These are phyloP conservation scores for Galeopterus variegatus DNA, from an alignment of 2,113 vertebrate species.

Conservation along the genomic window DNA sequence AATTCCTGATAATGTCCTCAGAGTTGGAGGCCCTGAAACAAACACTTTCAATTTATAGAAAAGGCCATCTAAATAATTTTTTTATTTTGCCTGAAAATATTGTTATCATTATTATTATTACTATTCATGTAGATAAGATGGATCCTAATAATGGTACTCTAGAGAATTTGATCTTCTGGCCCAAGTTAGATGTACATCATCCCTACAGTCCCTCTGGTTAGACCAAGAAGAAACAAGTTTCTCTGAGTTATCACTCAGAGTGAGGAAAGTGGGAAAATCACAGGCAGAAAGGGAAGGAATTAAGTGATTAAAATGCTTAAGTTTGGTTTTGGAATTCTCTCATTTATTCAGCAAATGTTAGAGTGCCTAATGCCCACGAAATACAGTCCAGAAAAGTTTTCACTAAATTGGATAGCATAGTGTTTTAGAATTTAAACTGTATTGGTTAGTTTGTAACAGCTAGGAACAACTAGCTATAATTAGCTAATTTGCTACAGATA, in stretches of 20 bases:
- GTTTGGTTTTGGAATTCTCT: background rate
- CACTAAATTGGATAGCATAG: background rate
- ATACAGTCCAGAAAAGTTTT: background rate
- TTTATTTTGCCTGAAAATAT: slow-evolving; percentile 33
- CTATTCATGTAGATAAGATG: background rate
- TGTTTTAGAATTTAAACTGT: slow-evolving; percentile 29
- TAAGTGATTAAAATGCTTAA: background rate
- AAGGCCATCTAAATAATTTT: background rate
- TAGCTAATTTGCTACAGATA: background rate
- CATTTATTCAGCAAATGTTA: background rate
- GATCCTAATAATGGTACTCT: background rate
- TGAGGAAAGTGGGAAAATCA: background rate
- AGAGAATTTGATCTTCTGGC: slow-evolving; percentile 24
- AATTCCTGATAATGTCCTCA: background rate
- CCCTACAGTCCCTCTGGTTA: background rate
- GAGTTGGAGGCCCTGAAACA: background rate
- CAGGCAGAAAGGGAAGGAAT: background rate
- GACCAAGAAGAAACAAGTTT: background rate
- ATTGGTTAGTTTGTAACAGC: background rate
- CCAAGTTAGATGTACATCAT: background rate
- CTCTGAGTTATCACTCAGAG: background rate
- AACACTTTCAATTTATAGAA: background rate
- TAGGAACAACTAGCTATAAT: background rate
- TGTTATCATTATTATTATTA: background rate
- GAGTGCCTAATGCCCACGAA: background rate